Evolutionary conservation across 2,888 invertebrate species (phyloP), one percentile per base, ranked within the genome.

Genomic region (Ophraella communa): DNA sequence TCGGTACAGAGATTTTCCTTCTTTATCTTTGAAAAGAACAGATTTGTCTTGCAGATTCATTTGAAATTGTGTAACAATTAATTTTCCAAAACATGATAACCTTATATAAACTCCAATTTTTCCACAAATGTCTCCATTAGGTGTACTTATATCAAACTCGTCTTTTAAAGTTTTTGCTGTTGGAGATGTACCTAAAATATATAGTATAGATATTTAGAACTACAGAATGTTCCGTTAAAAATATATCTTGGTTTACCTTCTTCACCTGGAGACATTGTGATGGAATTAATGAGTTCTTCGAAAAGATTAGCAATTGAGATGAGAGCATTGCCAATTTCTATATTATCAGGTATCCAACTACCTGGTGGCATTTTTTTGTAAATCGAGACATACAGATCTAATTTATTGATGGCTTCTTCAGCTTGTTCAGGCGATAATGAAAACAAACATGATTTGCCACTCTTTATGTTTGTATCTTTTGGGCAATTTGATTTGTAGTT

Each of bases 361-460:
- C 87, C 88, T 11, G 87, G 86, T 20, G 87, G 87, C 69, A 89
- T 83, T 56, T 86, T 86, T 73, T 87, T 89, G 73, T 84, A 86
- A 0, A 89, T 85, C 0, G 84, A 81, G 56, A 89, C 82, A 56
- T 82, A 83, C 2, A 90, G 77, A 1, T 87, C 87, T 72, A 89
- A 89, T 49, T 83, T 83, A 60, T 79, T 79, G 74, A 86, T 79
- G 0, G 87, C 86, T 45, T 82, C 79, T n/a, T 75, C 74, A 0
- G 89, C 85, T 27, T 87, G 86, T 5, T 77, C 71, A 45, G 86
- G 83, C 23, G 87, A 85, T 3, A 90, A 78, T 0, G 88, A 88
- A 74, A 90, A 90, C n/a, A 90, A 80, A 71, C 89, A 89, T 0
- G 89, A 89, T 78, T 89, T 89, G 23, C 89, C 89, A 70, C 84